These are phyloP conservation scores for Spongilla lacustris DNA, from an alignment of 37 sponge, comb jelly and placozoan species.

Conservation along the genomic window DNA sequence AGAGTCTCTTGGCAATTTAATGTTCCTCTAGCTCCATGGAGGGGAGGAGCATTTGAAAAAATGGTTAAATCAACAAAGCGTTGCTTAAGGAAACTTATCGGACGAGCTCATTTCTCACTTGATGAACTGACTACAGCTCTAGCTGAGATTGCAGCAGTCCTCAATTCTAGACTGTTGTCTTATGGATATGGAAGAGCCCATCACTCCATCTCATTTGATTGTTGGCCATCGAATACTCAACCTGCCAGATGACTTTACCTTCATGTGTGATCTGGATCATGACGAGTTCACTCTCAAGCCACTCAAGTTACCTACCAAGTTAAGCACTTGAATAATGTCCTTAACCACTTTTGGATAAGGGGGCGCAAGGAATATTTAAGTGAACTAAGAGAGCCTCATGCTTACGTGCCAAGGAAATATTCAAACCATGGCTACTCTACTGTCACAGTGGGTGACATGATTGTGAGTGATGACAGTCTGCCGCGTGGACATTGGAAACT, in stretches of 20 bases:
- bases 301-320: background rate
- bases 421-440: background rate
- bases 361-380: constrained; percentile 29
- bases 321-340: constrained; percentile 8
- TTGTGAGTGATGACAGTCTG: background rate
- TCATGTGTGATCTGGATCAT: constrained; percentile 11
- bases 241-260: constrained; percentile 8
- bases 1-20: constrained; percentile 15
- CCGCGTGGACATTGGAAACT: constrained; percentile 15
- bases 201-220: constrained; percentile 21
- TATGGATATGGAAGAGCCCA: constrained; percentile 25
- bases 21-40: constrained; percentile 32
- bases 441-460: background rate
- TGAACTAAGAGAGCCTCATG: constrained; percentile 4
- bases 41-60: constrained; percentile 8
- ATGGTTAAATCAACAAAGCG: constrained; percentile 20
- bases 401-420: background rate
- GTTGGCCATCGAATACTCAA: constrained; percentile 8
- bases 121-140: constrained; percentile 22
- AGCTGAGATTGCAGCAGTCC: constrained; percentile 11
- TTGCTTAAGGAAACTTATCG: constrained; percentile 13
- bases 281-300: constrained; percentile 18
- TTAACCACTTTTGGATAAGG: constrained; percentile 24
- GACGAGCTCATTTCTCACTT: constrained; percentile 11
- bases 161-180: constrained; percentile 3